Conservation (phyloP, 1,140 invertebrate genomes). For the Drosophila suzukii region DNA sequence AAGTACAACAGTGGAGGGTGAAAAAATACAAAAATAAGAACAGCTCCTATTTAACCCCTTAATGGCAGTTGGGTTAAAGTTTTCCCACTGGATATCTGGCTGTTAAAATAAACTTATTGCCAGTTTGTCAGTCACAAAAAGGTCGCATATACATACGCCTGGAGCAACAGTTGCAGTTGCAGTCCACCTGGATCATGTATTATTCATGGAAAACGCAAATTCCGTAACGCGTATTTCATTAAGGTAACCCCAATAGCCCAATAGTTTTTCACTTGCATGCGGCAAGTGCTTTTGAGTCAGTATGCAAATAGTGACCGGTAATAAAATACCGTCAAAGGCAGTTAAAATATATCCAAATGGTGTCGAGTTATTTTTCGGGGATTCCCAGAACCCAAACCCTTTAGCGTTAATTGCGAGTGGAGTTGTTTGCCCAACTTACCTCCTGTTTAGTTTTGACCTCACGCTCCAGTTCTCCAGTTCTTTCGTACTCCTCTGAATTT, state of each 20-base stretch:
- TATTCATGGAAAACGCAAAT: conserved; percentile 55
- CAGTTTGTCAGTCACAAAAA: conserved; percentile 21
- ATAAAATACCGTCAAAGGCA: conserved; percentile 24
- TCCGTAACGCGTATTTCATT: conserved; percentile 52
- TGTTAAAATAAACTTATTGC: conserved; percentile 45
- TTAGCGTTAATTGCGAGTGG: conserved; percentile 55
- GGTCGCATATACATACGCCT: neutral
- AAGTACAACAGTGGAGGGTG: conserved; percentile 43
- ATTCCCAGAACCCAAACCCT: conserved; percentile 21
- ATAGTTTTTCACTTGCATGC: conserved; percentile 23
- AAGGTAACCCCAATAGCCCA: conserved; percentile 12
- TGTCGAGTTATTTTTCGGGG: conserved; percentile 19
- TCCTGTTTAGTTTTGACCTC: conserved; percentile 71
- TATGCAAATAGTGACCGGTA: conserved; percentile 30
- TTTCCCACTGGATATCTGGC: conserved; percentile 2
- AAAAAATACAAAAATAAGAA: conserved; percentile 23
- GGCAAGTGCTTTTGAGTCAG: conserved; percentile 33
- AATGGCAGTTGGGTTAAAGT: conserved; percentile 66
- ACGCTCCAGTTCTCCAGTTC: conserved; percentile 60
- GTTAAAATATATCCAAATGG: conserved; percentile 25
- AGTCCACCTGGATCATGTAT: conserved; percentile 40
- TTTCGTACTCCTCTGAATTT: conserved; percentile 13
- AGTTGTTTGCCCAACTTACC: conserved; percentile 72
- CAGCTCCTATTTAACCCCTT: conserved; percentile 74
- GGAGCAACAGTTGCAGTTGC: conserved; percentile 38